These are phyloP conservation scores for Ceyx margarethae DNA, from an alignment of 2,113 vertebrate genomes.

Conservation along the genomic window DNA sequence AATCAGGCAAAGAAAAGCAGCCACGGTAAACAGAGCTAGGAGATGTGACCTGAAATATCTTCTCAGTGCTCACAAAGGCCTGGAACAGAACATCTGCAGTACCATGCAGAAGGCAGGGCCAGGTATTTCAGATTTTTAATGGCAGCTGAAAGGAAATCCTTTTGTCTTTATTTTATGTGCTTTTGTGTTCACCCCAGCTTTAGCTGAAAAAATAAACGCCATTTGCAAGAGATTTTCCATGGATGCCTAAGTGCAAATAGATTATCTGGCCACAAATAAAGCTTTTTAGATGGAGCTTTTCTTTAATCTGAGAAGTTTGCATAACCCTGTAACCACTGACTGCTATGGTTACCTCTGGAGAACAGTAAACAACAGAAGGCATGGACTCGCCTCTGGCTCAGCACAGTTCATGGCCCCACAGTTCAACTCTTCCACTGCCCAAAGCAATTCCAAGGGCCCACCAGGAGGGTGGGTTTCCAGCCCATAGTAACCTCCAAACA, in stretches of 20 bases:
- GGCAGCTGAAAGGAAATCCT: background rate
- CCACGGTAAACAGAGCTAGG: conserved; percentile 28
- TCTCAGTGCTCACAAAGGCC: background rate
- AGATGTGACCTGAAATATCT: conserved; percentile 16
- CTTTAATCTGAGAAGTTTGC: background rate
- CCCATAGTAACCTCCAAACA: background rate
- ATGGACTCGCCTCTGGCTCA: background rate
- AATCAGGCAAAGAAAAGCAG: conserved; percentile 20
- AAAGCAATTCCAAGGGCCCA: background rate
- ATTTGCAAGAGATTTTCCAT: background rate
- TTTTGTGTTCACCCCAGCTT: conserved; percentile 3
- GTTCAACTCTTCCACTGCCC: background rate
- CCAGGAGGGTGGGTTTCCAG: background rate
- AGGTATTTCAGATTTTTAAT: background rate
- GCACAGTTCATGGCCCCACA: background rate
- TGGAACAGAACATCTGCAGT: background rate
- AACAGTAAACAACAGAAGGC: conserved; percentile 15
- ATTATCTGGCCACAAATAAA: background rate
- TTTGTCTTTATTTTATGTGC: background rate
- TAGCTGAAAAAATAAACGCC: conserved; percentile 30
- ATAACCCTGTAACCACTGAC: conserved; percentile 11
- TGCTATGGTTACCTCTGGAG: conserved; percentile 7
- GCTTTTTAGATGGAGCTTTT: background rate
- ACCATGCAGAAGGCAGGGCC: background rate
- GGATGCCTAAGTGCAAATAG: background rate